Conservation (phyloP, 2,888 invertebrate genomes). For the Antheraea assamensis region DNA sequence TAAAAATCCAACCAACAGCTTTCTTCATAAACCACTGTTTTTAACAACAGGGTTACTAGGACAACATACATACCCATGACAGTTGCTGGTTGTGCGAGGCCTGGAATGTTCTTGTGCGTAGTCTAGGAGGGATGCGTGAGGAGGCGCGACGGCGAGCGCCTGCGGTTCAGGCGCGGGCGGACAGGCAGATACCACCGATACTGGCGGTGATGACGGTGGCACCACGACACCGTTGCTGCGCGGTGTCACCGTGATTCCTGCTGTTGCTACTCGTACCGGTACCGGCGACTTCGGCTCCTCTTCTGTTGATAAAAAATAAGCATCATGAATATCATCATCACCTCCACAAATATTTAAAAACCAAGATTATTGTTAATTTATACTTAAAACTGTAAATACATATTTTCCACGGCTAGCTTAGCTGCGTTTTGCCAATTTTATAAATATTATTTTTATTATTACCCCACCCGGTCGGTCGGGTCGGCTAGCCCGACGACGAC, state of each 20-base stretch:
- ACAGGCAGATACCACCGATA: conserved; percentile 44
- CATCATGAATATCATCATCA: background rate
- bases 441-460: too few species aligned
- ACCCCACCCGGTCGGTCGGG: too few species aligned
- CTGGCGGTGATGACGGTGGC: conserved; percentile 43
- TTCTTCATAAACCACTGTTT: conserved; percentile 45
- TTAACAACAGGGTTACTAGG: conserved; percentile 64
- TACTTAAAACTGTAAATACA: too few species aligned
- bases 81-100: conserved; percentile 72
- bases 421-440: too few species aligned
- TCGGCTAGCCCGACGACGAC: conserved; percentile 50
- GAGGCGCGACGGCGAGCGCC: conserved; percentile 40
- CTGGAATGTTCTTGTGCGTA: conserved; percentile 81
- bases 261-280: conserved; percentile 69
- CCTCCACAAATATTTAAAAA: background rate
- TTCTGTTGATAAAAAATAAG: conserved; percentile 64
- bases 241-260: conserved; percentile 63
- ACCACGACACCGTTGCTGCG: conserved; percentile 66
- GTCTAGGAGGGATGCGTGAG: conserved; percentile 65
- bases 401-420: too few species aligned
- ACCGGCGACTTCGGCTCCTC: conserved; percentile 77
- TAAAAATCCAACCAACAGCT: background rate
- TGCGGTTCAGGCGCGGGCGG: conserved; percentile 39
- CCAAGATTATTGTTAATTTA: too few species aligned
- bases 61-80: conserved; percentile 74